Evolutionary conservation across 2,888 invertebrate species (phyloP), one percentile per base, ranked within the genome.

Genomic region (Drosophila anceps): DNA sequence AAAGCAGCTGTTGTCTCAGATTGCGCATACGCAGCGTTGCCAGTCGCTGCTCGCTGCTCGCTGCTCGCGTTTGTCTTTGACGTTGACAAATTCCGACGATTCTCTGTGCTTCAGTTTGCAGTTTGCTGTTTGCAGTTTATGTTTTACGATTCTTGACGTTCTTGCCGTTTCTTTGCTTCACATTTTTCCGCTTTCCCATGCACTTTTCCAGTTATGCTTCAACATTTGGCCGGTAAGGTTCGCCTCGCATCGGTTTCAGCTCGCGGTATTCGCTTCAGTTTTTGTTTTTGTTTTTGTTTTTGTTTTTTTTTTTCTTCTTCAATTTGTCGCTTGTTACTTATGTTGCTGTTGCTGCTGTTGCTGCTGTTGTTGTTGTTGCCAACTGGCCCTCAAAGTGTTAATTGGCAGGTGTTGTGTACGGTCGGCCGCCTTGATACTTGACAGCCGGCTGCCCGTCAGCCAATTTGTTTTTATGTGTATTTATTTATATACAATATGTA

Each of bases 121-220:
- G n/a, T 54, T 46, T 24, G 7, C 41, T 9, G 35, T 48, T 64
- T 43, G 24, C 33, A 37, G 24, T 54, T 59, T 27, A 9, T 31
- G 31, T 1, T 57, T n/a, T 35, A 27, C 31, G 15, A 27, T 51
- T 35, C 44, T 44, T 12, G 8, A 5, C 3, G 7, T n/a, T 54
- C 37, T 33, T 15, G 31, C 57, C 20, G 27, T 61, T 50, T 31
- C n/a, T 37, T 54, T 12, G 29, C 33, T 31, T 12, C 18, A 8
- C 50, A 29, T 24, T 76, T 65, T 51, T 64, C 48, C 66, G 73
- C 69, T 60, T 63, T 59, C 24, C 6, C 13, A 37, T 54, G 73
- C 76, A 69, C 37, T 76, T 76, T 62, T 69, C 58, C 80, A 79
- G 79, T 80, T 73, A 35, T 48, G 64, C 35, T 66, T 70, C 27